Conservation (phyloP, 2,888 invertebrate species). For the Tetanocera ferruginea region DNA sequence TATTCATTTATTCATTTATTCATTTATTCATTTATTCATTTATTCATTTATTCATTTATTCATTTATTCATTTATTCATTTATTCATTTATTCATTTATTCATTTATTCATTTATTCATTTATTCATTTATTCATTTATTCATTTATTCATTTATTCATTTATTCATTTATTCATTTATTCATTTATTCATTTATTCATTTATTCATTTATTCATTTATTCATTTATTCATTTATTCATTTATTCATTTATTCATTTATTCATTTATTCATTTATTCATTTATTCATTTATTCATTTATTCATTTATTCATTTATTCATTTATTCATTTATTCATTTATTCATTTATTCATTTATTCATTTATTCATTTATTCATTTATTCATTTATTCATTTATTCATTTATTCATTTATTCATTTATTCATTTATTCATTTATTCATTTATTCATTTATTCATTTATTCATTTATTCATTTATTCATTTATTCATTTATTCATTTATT, state of each 20-base stretch:
- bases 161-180: background rate
- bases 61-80: background rate
- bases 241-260: background rate
- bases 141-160: background rate
- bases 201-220: background rate
- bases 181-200: background rate
- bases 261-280: background rate
- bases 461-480: background rate
- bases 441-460: background rate
- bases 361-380: background rate
- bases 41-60: background rate
- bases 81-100: background rate
- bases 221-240: background rate
- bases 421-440: background rate
- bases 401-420: background rate
- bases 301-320: background rate
- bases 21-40: background rate
- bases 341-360: background rate
- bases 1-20: background rate
- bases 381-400: background rate
- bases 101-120: background rate
- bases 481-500: background rate
- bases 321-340: background rate
- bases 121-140: background rate
- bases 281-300: background rate